Base-by-base conservation (phyloP, 1,140 invertebrate species). In the Eriocheir sinensis region DNA sequence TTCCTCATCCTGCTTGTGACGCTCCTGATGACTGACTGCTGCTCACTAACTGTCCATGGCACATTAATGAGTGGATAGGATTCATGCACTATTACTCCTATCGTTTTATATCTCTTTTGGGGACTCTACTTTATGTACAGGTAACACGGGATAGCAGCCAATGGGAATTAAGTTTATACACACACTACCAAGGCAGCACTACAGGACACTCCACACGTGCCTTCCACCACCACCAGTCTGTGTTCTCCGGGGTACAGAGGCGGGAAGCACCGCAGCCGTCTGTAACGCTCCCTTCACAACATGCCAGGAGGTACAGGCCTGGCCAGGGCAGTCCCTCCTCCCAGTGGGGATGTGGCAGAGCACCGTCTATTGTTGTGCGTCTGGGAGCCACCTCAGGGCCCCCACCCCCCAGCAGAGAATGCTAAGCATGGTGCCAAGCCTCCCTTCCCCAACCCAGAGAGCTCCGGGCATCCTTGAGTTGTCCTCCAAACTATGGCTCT, bases 61-160 rank as follows among this genome's bases (percentile, higher is more conserved):
- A 72, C 60, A 72, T 72, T 27, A 72, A 21, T 72, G 60, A 21
- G 27, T n/a, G n/a, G n/a, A n/a, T 72, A 72, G 60, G n/a, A 72
- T 72, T n/a, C 60, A n/a, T 72, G 60, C 60, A 72, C 48, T 9
- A 53, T 72, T 72, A 72, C 60, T 72, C 60, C 60, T 72, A 72
- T n/a, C 21, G 8, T 72, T 72, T 21, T n/a, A n/a, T 72, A 72
- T n/a, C 21, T n/a, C 27, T 21, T n/a, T 72, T 72, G 27, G 60
- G n/a, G 21, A 21, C n/a, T n/a, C 60, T 72, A 72, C 60, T n/a
- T 8, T 72, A 72, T 72, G 60, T 72, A 72, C 60, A 72, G n/a
- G 17, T 72, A 72, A 72, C 27, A 72, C 27, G n/a, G 60, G 60
- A n/a, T 72, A 72, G 60, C 60, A 72, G 60, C 60, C 60, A 72